A percentile compares a stretch with the other conserved stretches of the same genome.
Conservation (phyloP, 2,113 vertebrate species). For the Nettapus auritus region DNA sequence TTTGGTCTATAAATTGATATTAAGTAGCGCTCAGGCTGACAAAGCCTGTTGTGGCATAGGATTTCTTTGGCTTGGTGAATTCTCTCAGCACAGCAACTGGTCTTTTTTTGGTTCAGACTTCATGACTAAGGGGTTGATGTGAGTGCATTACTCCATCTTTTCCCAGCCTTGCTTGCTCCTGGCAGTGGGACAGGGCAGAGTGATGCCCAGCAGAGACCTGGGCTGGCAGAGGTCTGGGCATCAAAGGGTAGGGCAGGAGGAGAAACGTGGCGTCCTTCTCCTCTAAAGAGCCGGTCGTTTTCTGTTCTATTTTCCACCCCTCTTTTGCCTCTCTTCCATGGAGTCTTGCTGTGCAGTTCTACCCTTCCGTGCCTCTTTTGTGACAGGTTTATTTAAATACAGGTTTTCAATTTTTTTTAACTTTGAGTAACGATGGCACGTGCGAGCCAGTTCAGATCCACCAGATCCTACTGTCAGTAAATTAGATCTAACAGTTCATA, state of each 20-base stretch:
- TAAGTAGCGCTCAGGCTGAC: not conserved
- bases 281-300: not conserved
- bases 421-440: not conserved
- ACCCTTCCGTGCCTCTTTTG: not conserved
- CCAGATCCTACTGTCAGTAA: conserved; percentile 16
- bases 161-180: not conserved
- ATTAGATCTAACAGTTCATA: conserved; percentile 10
- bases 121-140: not conserved
- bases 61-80: not conserved
- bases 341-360: conserved; percentile 8
- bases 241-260: not conserved
- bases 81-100: not conserved
- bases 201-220: not conserved
- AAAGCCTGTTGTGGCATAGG: not conserved
- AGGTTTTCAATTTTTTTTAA: conserved; percentile 4
- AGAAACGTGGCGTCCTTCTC: accelerated
- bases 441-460: conserved; percentile 32
- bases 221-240: not conserved
- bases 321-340: not conserved
- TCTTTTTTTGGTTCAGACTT: not conserved
- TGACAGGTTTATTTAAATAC: not conserved
- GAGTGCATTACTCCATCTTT: not conserved
- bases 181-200: not conserved
- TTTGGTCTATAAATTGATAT: conserved; percentile 29
- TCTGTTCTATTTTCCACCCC: not conserved